phyloP scores from a whole-genome alignment of 2,113 vertebrate species.

The Ceuthmochares aereus region DNA sequence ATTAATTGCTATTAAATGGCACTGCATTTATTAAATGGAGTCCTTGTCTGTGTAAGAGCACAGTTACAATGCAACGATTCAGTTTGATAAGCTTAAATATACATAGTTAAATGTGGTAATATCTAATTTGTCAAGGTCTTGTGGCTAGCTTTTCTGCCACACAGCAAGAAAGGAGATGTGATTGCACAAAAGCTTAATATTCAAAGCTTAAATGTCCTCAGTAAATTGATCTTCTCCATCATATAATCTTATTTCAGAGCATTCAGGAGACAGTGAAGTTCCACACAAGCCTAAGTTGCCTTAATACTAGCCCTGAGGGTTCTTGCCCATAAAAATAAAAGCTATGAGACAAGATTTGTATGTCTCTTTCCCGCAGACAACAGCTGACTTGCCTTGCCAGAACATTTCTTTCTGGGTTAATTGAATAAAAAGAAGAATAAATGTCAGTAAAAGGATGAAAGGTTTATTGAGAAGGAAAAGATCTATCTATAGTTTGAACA shows the following conservation, averaged over 20 bases:
- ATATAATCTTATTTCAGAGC: slow-evolving; percentile 81
- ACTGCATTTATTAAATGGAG: slow-evolving; percentile 77
- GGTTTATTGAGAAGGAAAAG: slow-evolving; percentile 69
- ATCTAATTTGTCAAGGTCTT: slow-evolving; percentile 83
- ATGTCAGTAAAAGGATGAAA: slow-evolving; percentile 73
- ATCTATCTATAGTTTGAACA: slow-evolving; percentile 25
- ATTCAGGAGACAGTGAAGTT: slow-evolving; percentile 78
- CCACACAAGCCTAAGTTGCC: slow-evolving; percentile 67
- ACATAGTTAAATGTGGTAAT: slow-evolving; percentile 82
- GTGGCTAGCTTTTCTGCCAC: slow-evolving; percentile 74
- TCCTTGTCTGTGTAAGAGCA: slow-evolving; percentile 74
- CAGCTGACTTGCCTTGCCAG: slow-evolving; percentile 68
- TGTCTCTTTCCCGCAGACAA: slow-evolving; percentile 73
- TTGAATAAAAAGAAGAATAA: slow-evolving; percentile 73
- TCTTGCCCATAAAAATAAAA: slow-evolving; percentile 76
- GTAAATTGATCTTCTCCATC: slow-evolving; percentile 75
- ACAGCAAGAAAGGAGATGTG: slow-evolving; percentile 66
- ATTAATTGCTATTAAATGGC: slow-evolving; percentile 81
- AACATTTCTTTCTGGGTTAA: slow-evolving; percentile 76
- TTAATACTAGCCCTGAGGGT: slow-evolving; percentile 76
- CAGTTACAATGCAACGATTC: slow-evolving; percentile 81
- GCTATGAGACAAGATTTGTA: slow-evolving; percentile 71
- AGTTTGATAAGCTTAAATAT: slow-evolving; percentile 83
- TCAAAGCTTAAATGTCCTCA: slow-evolving; percentile 69
- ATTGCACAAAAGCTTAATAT: slow-evolving; percentile 74